These are phyloP conservation scores for Auanema freiburgensis DNA, from an alignment of 2,888 invertebrate species.

Conservation along the genomic window DNA sequence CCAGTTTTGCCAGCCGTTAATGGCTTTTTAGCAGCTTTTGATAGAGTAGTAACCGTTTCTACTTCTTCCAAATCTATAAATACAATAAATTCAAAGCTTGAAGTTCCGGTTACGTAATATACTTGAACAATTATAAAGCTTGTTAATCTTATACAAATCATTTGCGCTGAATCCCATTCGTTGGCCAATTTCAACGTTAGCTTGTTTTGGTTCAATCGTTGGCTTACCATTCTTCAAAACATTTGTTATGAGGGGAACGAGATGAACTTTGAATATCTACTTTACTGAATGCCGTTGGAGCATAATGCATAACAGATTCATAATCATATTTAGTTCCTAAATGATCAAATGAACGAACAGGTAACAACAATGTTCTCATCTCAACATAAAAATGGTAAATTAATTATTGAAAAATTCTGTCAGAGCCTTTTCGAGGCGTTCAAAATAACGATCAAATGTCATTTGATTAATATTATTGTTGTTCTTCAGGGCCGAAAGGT, in stretches of 20 bases:
- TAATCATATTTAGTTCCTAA: slow-evolving; percentile 66
- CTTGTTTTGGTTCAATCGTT: slow-evolving; percentile 57
- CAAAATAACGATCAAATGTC: too few species aligned
- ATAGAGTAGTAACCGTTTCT: slow-evolving; percentile 16
- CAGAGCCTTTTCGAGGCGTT: too few species aligned
- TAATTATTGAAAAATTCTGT: too few species aligned
- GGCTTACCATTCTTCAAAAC: slow-evolving; percentile 54
- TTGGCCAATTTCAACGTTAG: slow-evolving; percentile 58
- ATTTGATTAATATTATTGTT: too few species aligned
- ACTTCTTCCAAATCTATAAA: background rate
- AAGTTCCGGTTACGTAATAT: too few species aligned
- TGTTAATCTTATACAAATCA: slow-evolving; percentile 64
- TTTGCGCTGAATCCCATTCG: slow-evolving; percentile 61
- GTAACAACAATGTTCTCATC: too few species aligned
- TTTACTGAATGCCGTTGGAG: slow-evolving; percentile 67
- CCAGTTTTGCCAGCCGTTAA: too few species aligned
- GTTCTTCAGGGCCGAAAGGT: too few species aligned
- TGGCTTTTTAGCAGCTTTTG: slow-evolving; percentile 18
- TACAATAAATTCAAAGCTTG: too few species aligned
- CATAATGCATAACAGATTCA: slow-evolving; percentile 68
- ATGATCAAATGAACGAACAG: too few species aligned
- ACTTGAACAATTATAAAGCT: slow-evolving; percentile 61
- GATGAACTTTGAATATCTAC: slow-evolving; percentile 24
- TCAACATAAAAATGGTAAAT: too few species aligned
- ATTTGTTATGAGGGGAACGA: background rate